phyloP scores from a whole-genome alignment of 2,797 vertebrate species.

The Micrastur ruficollis region DNA sequence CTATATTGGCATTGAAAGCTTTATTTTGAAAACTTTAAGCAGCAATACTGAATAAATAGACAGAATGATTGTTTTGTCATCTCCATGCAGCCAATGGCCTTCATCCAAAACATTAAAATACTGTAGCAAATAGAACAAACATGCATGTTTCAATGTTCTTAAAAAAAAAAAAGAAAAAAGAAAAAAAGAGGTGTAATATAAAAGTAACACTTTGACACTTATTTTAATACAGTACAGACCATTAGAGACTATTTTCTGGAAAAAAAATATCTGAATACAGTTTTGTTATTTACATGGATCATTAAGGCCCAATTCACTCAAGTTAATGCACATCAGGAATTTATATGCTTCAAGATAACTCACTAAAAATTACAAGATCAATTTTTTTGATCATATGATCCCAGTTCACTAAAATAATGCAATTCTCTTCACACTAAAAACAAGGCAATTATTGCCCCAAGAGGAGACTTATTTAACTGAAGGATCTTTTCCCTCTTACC shows the following conservation, averaged over 20 bases:
- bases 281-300: constrained; percentile 66
- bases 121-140: constrained; percentile 67
- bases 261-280: constrained; percentile 61
- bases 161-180: background rate
- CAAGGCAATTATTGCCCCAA: constrained; percentile 24
- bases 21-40: constrained; percentile 73
- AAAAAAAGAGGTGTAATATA: constrained; percentile 25
- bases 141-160: constrained; percentile 58
- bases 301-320: constrained; percentile 75
- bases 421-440: background rate
- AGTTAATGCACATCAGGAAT: constrained; percentile 67
- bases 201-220: constrained; percentile 69
- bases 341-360: constrained; percentile 39
- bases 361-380: background rate
- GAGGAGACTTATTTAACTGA: background rate
- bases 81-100: constrained; percentile 68
- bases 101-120: constrained; percentile 72
- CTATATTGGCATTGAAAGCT: constrained; percentile 66
- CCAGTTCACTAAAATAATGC: constrained; percentile 23
- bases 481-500: constrained; percentile 19
- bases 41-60: constrained; percentile 79
- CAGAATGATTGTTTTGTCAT: constrained; percentile 73
- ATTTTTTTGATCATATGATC: background rate
- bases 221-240: constrained; percentile 54
- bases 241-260: constrained; percentile 54